Base-by-base conservation (phyloP, 2,113 vertebrate species). In the Lepisosteus oculatus region DNA sequence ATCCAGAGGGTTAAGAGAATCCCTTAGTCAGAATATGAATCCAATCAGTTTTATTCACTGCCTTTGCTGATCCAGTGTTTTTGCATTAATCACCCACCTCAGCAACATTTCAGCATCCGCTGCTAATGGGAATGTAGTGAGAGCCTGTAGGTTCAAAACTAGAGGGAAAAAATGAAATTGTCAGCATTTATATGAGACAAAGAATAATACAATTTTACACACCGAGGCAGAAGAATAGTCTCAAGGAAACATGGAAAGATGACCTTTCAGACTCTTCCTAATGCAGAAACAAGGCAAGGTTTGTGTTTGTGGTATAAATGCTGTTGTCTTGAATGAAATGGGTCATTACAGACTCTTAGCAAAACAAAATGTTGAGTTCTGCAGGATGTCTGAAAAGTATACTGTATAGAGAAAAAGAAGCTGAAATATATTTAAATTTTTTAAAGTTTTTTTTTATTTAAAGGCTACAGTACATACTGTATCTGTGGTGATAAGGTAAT, bases 41-140 rank as follows among this genome's bases (percentile, higher is more conserved):
- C 74, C 78, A 76, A 84, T 84, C 79, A 72, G 76, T 85, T 82
- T 86, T 77, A 76, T 69, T 69, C 72, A 72, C 76, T 63, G 3
- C 75, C 79, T 84, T 84, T 88, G 85, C 85, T 86, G 82, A 87
- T 85, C 75, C 75, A 13, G 76, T 76, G 17, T 79, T 80, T 82
- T 69, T 43, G 69, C 64, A 56, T 78, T 81, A 82, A 83, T 86
- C 84, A 84, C 64, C 81, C 77, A 77, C 63, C 64, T 61, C 71
- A 11, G 7, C 6, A 43, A 44, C 64, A 56, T 42, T 59, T 59
- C 56, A 59, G 12, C 56, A 59, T 3, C 11, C 56, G 13, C 3
- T 59, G 56, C 56, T 59, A 59, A 51, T 59, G 56, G n/a, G 7
- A 12, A 14, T 55, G 13, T n/a, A 13, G n/a, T 14, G 56, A 59